Evolutionary conservation across 2,797 vertebrate genomes (phyloP), one percentile per base, ranked within the genome.

Genomic region (Rousettus madagascariensis): DNA sequence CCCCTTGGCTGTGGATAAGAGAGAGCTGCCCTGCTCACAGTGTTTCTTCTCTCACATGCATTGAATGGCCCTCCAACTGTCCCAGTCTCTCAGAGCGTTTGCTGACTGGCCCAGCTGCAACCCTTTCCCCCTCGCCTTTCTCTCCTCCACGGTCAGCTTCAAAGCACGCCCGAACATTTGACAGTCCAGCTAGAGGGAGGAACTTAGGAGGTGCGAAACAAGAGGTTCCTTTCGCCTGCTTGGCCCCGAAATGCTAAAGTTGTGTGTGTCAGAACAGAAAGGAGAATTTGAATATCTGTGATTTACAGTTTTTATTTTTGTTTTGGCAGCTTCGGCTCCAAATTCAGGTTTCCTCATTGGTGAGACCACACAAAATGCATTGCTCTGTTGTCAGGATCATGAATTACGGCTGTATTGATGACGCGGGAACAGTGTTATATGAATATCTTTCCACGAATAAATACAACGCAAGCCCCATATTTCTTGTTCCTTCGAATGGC

Each of bases 251-350:
- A 75, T 28, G 1, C 22, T 89, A 69, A 93, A 65, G 78, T 8
- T 86, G n/a, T 83, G 46, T 4, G 5, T 78, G n/a, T 90, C 71
- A 83, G 63, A 91, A 74, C 19, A 74, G n/a, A 59, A 93, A 33
- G 49, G 17, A 57, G 30, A 90, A 93, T 94, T 41, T 93, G 89
- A 84, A 65, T 95, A 41, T 90, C 63, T 63, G 49, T 97, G 88
- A 95, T 95, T 92, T 93, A 95, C 51, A 38, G 74, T 59, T 96
- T 96, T 96, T 97, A 94, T 95, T 97, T 96, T 95, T 95, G 51
- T 82, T 92, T 74, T 95, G 78, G 92, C 79, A 96, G 86, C 53
- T 95, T 92, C 33, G 1, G 82, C n/a, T 91, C 94, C 90, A 95
- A 93, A 94, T 85, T 95, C 86, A 92, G 78, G 13, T 94, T 91